These are phyloP conservation scores for Ricordea florida DNA, from an alignment of 92 coral and sea anemone genomes.

Conservation along the genomic window DNA sequence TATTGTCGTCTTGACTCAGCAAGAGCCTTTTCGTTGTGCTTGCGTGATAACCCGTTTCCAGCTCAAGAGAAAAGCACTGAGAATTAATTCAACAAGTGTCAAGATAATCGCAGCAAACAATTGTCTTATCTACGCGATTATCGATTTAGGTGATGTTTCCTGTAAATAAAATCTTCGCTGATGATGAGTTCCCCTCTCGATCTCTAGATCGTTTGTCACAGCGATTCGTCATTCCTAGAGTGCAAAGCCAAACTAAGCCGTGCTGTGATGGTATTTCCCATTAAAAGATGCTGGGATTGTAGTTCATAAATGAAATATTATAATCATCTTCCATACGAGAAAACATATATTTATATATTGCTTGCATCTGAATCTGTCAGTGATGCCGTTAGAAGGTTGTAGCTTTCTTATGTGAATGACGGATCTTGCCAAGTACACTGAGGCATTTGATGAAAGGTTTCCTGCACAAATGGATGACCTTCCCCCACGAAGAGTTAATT, in stretches of 20 bases:
- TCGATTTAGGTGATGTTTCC: slow-evolving; percentile 4
- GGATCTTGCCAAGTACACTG: no score
- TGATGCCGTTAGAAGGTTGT: neutral
- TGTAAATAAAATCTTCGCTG: neutral
- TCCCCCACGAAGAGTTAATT: slow-evolving; percentile 33
- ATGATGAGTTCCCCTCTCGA: neutral
- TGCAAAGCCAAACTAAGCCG: no score
- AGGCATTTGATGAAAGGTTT: slow-evolving; percentile 14
- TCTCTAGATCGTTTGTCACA: no score
- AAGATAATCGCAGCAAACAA: slow-evolving; percentile 16
- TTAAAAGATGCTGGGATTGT: no score
- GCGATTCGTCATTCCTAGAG: no score
- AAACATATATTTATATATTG: no score
- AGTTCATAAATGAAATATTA: no score
- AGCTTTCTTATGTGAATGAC: neutral
- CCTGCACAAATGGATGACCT: neutral
- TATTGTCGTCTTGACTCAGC: no score
- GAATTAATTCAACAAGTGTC: slow-evolving; percentile 3
- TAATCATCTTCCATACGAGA: no score
- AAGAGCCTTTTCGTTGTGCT: neutral
- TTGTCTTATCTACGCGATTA: slow-evolving; percentile 4
- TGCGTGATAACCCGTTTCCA: slow-evolving; percentile 17
- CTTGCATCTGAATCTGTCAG: neutral
- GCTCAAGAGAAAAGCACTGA: neutral
- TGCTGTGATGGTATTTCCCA: no score